Evolutionary conservation across 2,888 invertebrate species (phyloP).

Genomic region (Oscheius sp.): DNA sequence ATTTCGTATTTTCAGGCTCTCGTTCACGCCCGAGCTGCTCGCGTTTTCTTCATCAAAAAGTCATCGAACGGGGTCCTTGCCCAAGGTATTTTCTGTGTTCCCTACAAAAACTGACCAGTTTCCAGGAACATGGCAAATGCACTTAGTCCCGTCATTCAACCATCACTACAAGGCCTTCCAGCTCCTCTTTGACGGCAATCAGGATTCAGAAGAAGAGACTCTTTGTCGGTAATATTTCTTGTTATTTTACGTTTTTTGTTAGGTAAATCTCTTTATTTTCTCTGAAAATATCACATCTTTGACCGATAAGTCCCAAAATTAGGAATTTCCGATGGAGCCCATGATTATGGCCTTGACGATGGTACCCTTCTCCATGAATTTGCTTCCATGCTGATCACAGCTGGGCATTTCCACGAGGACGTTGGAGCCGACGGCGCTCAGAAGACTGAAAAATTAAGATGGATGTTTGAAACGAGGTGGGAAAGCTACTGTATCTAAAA

Average conservation of each 20-base stretch:
- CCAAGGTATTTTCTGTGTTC: conserved; percentile 22
- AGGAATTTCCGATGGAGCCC: too few relatives aligned
- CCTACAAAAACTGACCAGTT: not conserved
- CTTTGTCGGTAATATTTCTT: conserved; percentile 6
- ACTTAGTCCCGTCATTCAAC: conserved; percentile 47
- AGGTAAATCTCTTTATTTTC: conserved; percentile 12
- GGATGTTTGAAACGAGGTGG: not conserved
- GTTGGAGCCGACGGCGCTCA: conserved; percentile 28
- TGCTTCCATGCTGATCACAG: not conserved
- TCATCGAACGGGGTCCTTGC: conserved; percentile 45
- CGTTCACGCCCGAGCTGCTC: conserved; percentile 49
- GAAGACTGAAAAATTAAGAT: conserved; percentile 11
- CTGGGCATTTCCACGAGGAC: conserved; percentile 30
- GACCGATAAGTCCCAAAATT: not conserved
- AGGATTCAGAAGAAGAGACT: not conserved
- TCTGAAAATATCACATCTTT: not conserved
- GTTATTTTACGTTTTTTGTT: not conserved
- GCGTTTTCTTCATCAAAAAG: conserved; percentile 41
- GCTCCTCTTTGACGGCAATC: conserved; percentile 14
- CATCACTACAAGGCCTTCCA: conserved; percentile 54
- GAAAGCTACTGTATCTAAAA: too few relatives aligned
- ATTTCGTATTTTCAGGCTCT: conserved; percentile 40
- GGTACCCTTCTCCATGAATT: conserved; percentile 3
- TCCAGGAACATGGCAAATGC: conserved; percentile 50
- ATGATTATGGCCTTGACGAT: conserved; percentile 17